Base-by-base conservation (phyloP, 2,797 vertebrate genomes). In the Paratrypauchen microcephalus region DNA sequence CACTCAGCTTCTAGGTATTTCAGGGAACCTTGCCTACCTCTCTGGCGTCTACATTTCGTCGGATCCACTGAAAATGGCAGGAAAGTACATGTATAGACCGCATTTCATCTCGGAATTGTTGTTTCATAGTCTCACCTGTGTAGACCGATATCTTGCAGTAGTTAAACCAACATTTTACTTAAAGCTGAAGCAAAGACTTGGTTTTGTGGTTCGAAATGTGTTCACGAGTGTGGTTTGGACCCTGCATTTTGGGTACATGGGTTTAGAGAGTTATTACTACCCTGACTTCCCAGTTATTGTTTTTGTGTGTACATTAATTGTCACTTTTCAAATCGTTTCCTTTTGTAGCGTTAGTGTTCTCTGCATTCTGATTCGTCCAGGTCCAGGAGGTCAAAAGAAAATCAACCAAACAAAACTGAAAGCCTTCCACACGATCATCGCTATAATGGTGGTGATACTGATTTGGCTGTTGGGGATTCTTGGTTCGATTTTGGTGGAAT, bases 111-210 rank as follows among this genome's bases (percentile, higher is more conserved):
- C 70, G 47, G 52, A 77, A 66, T 5, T 6, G 0, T 0, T 52
- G 2, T 69, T 80, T 36, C 78, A 79, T 28, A 0, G 71, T 16
- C 69, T 86, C 8, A 82, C 77, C 56, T 81, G 75, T 52, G 23
- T 72, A 6, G 81, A 86, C 12, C 26, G 61, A 26, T 80, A 83
- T 59, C 24, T 83, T 1, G 74, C 84, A 2, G 73, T 77, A 0
- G 69, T 79, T 52, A 75, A 80, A 13, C 75, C 81, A 19, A 2
- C 82, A 21, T 52, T 13, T 60, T 83, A 77, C 36, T 15, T 65
- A 11, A 36, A 54, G 6, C 68, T 77, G 3, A 72, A 58, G 21
- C 26, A 55, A 0, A 23, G 0, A 1, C 36, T 21, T 1, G 64
- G 70, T 1, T 23, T 57, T 19, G 32, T 21, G n/a, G 21, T 81